A percentile compares a stretch with the other conserved stretches of the same genome.
Evolutionary conservation across 2,113 vertebrate species (phyloP).

Genomic region (Trachemys scripta): DNA sequence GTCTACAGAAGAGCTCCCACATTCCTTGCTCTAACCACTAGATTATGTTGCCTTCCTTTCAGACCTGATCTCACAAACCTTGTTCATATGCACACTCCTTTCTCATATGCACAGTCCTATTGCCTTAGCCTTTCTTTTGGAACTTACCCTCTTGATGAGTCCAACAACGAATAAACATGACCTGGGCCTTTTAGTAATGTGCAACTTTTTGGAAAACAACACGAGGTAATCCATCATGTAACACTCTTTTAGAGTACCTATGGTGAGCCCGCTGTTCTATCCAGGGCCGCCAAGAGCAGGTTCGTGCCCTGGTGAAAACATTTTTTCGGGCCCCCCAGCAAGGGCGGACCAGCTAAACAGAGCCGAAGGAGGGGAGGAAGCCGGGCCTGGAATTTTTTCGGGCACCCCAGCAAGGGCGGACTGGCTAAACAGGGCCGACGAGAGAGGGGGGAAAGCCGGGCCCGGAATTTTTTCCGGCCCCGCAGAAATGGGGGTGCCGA

Average conservation of each 20-base stretch:
- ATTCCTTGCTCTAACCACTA: background rate
- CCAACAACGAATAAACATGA: background rate
- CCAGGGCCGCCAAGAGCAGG: background rate
- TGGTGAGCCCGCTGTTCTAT: background rate
- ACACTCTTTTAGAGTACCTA: background rate
- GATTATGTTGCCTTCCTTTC: background rate
- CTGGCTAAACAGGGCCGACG: no score
- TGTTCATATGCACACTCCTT: fast-evolving
- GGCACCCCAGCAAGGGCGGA: no score
- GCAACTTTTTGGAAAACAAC: background rate
- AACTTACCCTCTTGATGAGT: background rate
- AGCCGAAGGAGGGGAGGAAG: no score
- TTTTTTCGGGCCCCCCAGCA: no score
- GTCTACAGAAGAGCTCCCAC: fast-evolving
- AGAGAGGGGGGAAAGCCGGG: no score
- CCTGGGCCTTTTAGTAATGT: background rate
- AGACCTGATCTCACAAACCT: background rate
- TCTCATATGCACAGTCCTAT: fast-evolving
- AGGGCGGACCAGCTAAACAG: no score
- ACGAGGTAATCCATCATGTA: background rate
- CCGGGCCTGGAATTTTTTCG: no score
- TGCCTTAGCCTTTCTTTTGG: background rate
- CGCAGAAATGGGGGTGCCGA: no score
- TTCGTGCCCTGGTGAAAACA: no score
- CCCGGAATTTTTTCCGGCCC: no score